Conservation (phyloP, 2,888 invertebrate species). For the Athalia cordata region DNA sequence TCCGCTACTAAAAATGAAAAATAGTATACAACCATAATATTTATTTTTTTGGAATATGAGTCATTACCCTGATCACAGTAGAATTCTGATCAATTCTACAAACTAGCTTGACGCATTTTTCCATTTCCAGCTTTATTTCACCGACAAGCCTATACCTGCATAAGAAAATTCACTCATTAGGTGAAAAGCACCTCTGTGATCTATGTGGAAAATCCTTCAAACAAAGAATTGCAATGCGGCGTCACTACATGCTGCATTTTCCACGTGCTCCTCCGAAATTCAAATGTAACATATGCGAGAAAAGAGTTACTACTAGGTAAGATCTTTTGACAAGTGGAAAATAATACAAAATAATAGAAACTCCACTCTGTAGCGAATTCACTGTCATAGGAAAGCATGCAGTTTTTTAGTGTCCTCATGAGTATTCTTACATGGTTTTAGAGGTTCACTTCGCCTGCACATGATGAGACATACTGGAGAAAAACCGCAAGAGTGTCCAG, state of each 20-base stretch:
- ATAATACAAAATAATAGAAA: background rate
- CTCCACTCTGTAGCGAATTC: background rate
- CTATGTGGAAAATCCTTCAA: conserved; percentile 45
- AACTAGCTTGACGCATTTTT: background rate
- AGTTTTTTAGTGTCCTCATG: background rate
- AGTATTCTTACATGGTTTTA: conserved; percentile 10
- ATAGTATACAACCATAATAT: too few species aligned
- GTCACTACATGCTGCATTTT: conserved; percentile 46
- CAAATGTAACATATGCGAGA: conserved; percentile 44
- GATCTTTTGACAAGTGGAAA: background rate
- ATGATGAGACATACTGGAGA: conserved; percentile 47
- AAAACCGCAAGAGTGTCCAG: conserved; percentile 45
- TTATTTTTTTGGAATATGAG: too few species aligned
- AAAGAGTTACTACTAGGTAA: conserved; percentile 45
- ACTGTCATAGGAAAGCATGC: background rate
- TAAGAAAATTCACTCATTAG: conserved; percentile 43
- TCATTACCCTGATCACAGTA: too few species aligned
- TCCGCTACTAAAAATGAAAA: too few species aligned
- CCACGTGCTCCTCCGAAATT: conserved; percentile 47
- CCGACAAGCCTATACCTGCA: conserved; percentile 44
- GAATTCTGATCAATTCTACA: background rate
- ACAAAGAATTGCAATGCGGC: conserved; percentile 46
- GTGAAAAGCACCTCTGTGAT: conserved; percentile 41
- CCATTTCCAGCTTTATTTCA: conserved; percentile 38
- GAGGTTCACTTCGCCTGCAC: conserved; percentile 45